These are phyloP conservation scores for Neomonachus schauinslandi DNA, from an alignment of 2,113 vertebrate genomes.

Conservation along the genomic window DNA sequence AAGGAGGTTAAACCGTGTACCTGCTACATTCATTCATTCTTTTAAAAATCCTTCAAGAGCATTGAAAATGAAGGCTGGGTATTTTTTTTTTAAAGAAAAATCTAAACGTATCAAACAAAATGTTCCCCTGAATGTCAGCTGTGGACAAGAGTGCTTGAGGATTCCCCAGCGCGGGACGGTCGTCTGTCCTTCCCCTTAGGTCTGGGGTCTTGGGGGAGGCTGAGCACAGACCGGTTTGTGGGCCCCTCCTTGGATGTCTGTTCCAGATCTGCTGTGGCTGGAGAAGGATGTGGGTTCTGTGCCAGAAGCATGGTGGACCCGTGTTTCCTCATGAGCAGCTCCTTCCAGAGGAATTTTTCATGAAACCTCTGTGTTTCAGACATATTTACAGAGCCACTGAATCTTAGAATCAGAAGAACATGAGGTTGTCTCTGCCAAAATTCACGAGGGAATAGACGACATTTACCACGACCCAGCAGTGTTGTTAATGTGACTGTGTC, in stretches of 20 bases:
- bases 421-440: not conserved
- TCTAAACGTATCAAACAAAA: not conserved
- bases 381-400: not conserved
- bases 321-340: not conserved
- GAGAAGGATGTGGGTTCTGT: not conserved
- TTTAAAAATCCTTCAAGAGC: not conserved
- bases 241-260: not conserved
- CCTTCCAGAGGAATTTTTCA: not conserved
- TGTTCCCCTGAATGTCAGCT: not conserved
- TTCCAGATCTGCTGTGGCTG: not conserved
- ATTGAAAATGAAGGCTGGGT: not conserved
- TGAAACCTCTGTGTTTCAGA: not conserved
- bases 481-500: rapidly evolving
- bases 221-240: rapidly evolving
- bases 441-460: not conserved
- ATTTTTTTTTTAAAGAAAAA: not conserved
- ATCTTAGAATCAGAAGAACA: not conserved
- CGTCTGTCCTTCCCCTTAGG: rapidly evolving
- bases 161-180: rapidly evolving
- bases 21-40: not conserved
- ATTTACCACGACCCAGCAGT: not conserved
- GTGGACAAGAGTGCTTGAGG: rapidly evolving
- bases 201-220: not conserved
- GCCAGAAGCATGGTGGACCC: not conserved
- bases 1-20: not conserved